A percentile compares a stretch with the other conserved stretches of the same genome.
phyloP scores from a whole-genome alignment of 2,888 invertebrate genomes.

The Argyra leucocephala region DNA sequence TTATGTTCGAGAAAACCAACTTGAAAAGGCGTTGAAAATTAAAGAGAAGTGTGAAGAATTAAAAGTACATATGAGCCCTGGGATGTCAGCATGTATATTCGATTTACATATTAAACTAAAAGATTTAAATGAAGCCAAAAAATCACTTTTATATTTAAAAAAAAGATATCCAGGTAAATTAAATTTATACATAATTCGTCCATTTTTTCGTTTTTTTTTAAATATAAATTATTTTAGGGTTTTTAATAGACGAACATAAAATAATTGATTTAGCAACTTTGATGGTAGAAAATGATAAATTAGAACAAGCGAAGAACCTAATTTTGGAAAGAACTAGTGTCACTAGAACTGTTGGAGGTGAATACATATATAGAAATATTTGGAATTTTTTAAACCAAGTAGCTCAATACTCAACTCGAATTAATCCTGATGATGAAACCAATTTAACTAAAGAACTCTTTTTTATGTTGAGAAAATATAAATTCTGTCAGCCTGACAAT shows the following conservation, averaged over 20 bases:
- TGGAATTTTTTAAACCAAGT: conserved; percentile 52
- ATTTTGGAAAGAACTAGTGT: conserved; percentile 47
- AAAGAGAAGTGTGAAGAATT: conserved; percentile 47
- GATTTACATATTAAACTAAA: conserved; percentile 51
- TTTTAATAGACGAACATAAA: conserved; percentile 56
- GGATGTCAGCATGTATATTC: conserved; percentile 57
- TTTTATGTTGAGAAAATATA: conserved; percentile 44
- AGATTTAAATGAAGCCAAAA: conserved; percentile 48
- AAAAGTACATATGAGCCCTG: conserved; percentile 51
- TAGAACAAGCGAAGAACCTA: conserved; percentile 38
- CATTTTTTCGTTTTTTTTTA: neutral
- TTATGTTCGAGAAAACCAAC: conserved; percentile 49
- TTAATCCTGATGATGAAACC: conserved; percentile 27
- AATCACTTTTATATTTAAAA: conserved; percentile 47
- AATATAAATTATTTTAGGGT: conserved; percentile 35
- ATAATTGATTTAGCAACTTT: conserved; percentile 54
- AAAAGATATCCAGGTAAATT: conserved; percentile 42
- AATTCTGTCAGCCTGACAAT: conserved; percentile 51
- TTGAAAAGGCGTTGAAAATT: conserved; percentile 49
- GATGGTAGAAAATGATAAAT: conserved; percentile 45
- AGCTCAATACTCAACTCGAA: conserved; percentile 33
- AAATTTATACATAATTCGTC: neutral
- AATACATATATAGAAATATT: conserved; percentile 50
- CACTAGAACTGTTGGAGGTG: conserved; percentile 44
- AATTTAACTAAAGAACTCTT: conserved; percentile 47